phyloP scores from a whole-genome alignment of 2,797 vertebrate genomes.

The Pseudocheirus occidentalis region DNA sequence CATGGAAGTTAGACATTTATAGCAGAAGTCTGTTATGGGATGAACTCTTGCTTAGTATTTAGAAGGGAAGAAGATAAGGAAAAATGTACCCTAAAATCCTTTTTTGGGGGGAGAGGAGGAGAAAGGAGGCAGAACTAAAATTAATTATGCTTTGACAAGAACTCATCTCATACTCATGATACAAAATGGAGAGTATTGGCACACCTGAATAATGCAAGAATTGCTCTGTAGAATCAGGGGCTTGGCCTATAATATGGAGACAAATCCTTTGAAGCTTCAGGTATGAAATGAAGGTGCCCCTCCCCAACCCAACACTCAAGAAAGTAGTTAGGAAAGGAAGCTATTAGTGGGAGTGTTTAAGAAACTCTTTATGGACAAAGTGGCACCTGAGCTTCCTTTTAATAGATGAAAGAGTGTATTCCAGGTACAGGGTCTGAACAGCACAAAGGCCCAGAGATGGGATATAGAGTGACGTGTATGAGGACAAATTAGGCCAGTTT shows the following conservation, averaged over 20 bases:
- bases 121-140: not conserved
- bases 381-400: not conserved
- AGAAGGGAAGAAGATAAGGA: not conserved
- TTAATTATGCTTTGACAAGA: conserved; percentile 1
- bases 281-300: not conserved
- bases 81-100: not conserved
- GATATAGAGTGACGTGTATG: not conserved
- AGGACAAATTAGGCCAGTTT: not conserved
- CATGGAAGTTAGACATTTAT: not conserved
- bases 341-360: not conserved
- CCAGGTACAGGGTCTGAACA: not conserved
- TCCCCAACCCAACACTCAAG: not conserved
- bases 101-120: not conserved
- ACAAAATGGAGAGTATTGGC: not conserved
- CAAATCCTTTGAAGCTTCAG: not conserved
- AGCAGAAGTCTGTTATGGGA: conserved; percentile 25
- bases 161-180: not conserved
- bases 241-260: not conserved
- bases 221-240: not conserved
- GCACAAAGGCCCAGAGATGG: not conserved
- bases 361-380: not conserved
- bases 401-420: not conserved
- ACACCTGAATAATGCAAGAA: conserved; percentile 23
- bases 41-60: conserved; percentile 42
- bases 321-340: not conserved